phyloP scores from a whole-genome alignment of 2,797 vertebrate genomes.

The Lithobates pipiens region DNA sequence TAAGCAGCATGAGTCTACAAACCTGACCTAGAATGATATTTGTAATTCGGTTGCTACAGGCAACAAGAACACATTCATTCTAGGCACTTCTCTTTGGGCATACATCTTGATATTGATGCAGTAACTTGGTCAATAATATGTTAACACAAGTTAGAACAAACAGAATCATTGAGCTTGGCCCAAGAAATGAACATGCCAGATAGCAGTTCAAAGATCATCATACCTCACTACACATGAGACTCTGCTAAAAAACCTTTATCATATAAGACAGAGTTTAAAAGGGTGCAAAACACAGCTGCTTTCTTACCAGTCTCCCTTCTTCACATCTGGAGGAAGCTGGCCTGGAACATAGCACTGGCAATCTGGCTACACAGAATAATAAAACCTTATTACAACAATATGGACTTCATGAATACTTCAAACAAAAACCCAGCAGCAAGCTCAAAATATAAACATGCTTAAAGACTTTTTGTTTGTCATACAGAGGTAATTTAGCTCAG shows the following conservation, averaged over 20 bases:
- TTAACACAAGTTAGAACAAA: neutral
- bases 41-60: neutral
- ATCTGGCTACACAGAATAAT: constrained; percentile 76
- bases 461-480: constrained; percentile 65
- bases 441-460: constrained; percentile 67
- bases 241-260: constrained; percentile 61
- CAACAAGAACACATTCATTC: neutral
- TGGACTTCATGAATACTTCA: constrained; percentile 73
- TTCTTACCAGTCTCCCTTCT: constrained; percentile 74
- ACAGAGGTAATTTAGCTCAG: constrained; percentile 56
- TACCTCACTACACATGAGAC: constrained; percentile 12
- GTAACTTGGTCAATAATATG: neutral
- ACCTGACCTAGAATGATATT: neutral
- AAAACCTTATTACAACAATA: constrained; percentile 74
- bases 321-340: constrained; percentile 77
- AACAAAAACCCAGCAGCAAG: constrained; percentile 66
- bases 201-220: constrained; percentile 4
- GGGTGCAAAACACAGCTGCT: constrained; percentile 70
- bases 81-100: neutral
- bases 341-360: constrained; percentile 73
- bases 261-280: constrained; percentile 66
- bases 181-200: neutral
- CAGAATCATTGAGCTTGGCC: neutral
- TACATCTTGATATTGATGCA: neutral
- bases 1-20: neutral